Percentiles rank a stretch among this genome's conserved stretches.
Evolutionary conservation across 30 jellyfish, hydroid and myxozoan genomes (phyloP).

Genomic region (Catostylus mosaicus): DNA sequence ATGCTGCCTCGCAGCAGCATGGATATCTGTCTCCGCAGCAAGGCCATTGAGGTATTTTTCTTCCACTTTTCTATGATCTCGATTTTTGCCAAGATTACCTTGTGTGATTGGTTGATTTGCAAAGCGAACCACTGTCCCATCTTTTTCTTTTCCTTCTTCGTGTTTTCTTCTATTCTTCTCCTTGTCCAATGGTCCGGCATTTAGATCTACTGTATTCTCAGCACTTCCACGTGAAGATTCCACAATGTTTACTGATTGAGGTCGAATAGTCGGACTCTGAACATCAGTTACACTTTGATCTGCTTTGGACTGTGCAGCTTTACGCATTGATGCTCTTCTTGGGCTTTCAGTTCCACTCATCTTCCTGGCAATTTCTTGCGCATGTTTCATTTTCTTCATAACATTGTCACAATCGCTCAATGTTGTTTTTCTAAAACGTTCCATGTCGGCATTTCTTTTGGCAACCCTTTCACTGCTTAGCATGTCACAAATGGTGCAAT

Average conservation of each 20-base stretch:
- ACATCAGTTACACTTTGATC: not conserved
- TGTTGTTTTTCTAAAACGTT: slow-evolving; percentile 30
- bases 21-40: not conserved
- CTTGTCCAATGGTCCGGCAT: not conserved
- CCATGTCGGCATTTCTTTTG: slow-evolving; percentile 59
- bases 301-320: not conserved
- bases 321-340: not conserved
- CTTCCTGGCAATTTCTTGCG: slow-evolving; percentile 28
- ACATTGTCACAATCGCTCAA: slow-evolving; percentile 44
- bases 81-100: not conserved
- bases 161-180: not conserved
- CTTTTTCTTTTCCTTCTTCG: not conserved
- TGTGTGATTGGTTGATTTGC: not conserved
- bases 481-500: slow-evolving; percentile 48
- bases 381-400: slow-evolving; percentile 40
- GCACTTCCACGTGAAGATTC: not conserved
- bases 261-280: not conserved
- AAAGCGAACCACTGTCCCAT: too few relatives aligned
- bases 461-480: slow-evolving; percentile 35
- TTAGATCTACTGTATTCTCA: not conserved
- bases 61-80: not conserved
- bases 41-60: not conserved
- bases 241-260: not conserved
- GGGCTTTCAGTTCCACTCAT: slow-evolving; percentile 35
- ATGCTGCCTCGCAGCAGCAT: slow-evolving; percentile 21